These are phyloP conservation scores for Pachyrhynchus sulphureomaculatus DNA, from an alignment of 1,140 invertebrate genomes.

Conservation along the genomic window DNA sequence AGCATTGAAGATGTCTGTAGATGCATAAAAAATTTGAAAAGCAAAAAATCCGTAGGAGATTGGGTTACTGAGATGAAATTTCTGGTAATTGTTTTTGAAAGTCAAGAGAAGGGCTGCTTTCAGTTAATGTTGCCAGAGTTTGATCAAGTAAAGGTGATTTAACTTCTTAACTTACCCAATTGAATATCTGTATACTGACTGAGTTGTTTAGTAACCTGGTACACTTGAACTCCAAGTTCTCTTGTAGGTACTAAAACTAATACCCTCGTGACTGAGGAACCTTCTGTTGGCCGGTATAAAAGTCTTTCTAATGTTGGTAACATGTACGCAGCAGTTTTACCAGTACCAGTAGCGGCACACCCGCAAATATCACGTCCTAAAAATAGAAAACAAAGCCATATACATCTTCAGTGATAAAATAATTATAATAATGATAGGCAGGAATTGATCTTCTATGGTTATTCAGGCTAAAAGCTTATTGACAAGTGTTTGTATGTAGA, in stretches of 20 bases:
- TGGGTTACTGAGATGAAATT: no score
- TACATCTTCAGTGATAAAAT: no score
- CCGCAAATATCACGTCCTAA: conserved; percentile 88
- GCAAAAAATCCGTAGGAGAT: no score
- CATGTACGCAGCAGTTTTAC: conserved; percentile 99
- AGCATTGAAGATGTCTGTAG: no score
- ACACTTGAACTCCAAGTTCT: conserved; percentile 91
- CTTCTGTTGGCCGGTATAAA: conserved; percentile 70
- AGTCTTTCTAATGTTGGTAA: conserved; percentile 93
- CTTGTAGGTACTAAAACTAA: conserved; percentile 94
- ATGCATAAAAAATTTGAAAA: no score
- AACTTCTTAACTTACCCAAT: conserved; percentile 49
- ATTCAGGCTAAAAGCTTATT: no score
- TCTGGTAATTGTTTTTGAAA: no score
- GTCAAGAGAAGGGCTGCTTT: no score
- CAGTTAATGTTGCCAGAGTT: no score
- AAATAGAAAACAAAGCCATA: not conserved
- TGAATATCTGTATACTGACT: conserved; percentile 84
- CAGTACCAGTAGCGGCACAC: conserved; percentile 96
- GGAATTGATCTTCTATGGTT: no score
- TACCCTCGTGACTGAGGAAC: conserved; percentile 75
- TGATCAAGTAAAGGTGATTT: no score
- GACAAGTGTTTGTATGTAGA: not conserved
- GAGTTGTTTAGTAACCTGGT: conserved; percentile 89
- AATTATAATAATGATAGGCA: no score